Conservation (phyloP, 92 coral and sea anemone species). For the Porites cylindrica region DNA sequence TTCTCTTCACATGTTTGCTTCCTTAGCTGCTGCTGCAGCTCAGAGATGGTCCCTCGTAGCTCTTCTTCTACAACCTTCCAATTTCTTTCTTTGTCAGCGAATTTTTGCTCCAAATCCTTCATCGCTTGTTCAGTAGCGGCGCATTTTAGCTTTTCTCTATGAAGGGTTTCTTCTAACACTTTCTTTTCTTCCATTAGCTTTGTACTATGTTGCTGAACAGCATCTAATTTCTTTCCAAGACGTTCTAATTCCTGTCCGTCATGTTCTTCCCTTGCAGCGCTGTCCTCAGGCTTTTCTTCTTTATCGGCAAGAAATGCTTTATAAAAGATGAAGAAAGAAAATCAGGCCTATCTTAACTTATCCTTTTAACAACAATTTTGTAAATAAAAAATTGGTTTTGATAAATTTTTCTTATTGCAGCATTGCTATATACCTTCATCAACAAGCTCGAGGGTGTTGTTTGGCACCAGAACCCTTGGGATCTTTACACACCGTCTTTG, state of each 20-base stretch:
- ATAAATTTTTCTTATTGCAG: not conserved
- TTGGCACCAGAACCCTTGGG: conserved; percentile 23
- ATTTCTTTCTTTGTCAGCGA: conserved; percentile 5
- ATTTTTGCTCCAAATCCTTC: not conserved
- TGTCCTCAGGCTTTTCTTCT: conserved; percentile 6
- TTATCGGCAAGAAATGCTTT: conserved; percentile 19
- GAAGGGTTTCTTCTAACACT: conserved; percentile 23
- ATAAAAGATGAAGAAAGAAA: conserved; percentile 6
- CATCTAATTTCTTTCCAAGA: conserved; percentile 16
- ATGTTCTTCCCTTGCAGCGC: conserved; percentile 8
- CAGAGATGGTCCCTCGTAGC: conserved; percentile 16
- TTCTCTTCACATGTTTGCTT: not conserved
- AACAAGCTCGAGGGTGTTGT: conserved; percentile 25
- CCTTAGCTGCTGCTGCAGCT: not conserved
- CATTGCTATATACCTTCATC: conserved; percentile 26
- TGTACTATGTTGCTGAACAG: conserved; percentile 6
- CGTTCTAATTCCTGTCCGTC: conserved; percentile 6
- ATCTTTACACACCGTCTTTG: conserved; percentile 45
- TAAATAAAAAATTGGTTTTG: not conserved
- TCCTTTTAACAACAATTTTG: not conserved
- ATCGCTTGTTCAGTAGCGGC: conserved; percentile 22
- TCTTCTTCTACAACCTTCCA: conserved; percentile 32
- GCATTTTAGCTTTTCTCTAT: conserved; percentile 12
- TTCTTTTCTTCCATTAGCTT: conserved; percentile 27
- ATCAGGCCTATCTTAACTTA: not conserved